Evolutionary conservation across 2,797 vertebrate genomes (phyloP), one percentile per base, ranked within the genome.

Genomic region (Apodemus agrarius): DNA sequence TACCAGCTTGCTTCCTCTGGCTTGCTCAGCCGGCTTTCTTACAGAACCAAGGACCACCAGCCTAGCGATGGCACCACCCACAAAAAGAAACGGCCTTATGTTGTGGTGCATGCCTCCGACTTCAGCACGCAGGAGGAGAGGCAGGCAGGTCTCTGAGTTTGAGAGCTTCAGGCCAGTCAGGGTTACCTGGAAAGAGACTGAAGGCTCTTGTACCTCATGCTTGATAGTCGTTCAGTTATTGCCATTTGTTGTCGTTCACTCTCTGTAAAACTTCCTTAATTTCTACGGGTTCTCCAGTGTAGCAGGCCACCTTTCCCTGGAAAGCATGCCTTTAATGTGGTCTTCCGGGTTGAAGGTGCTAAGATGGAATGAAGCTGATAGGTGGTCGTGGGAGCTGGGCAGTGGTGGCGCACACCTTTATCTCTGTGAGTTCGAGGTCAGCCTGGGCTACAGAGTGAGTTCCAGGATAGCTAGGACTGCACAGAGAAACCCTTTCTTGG

Each of bases 241-340:
- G 16, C 17, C 29, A 74, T 49, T 57, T 89, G 1, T 65, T 34
- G 4, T 34, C 43, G 31, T 84, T 69, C 6, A 43, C 24, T 37
- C 57, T 65, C 57, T 81, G 65, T 37, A 89, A 12, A 92, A 49
- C 40, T 94, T 37, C n/a, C 46, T 89, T 83, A 86, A 89, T 43
- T 72, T 96, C 84, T 91, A 52, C 90, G 69, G 34, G 82, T 26
- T 22, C 6, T 22, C 93, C 21, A 72, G n/a, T 31, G 16, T 12
- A 54, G 13, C 19, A 54, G n/a, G 63, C 40, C 57, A 13, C 80
- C 84, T 95, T 46, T 61, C 4, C 6, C 46, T 78, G 69, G 63
- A 84, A 75, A 79, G 24, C 46, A n/a, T 79, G 92, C 52, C 76
- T 94, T 95, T 84, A 43, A 43, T 80, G 4, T 52, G n/a, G 43